Percentiles rank a stretch among this genome's conserved stretches.
These are phyloP conservation scores for Ceratothoa steindachneri DNA, from an alignment of 2,888 invertebrate genomes.

Conservation along the genomic window DNA sequence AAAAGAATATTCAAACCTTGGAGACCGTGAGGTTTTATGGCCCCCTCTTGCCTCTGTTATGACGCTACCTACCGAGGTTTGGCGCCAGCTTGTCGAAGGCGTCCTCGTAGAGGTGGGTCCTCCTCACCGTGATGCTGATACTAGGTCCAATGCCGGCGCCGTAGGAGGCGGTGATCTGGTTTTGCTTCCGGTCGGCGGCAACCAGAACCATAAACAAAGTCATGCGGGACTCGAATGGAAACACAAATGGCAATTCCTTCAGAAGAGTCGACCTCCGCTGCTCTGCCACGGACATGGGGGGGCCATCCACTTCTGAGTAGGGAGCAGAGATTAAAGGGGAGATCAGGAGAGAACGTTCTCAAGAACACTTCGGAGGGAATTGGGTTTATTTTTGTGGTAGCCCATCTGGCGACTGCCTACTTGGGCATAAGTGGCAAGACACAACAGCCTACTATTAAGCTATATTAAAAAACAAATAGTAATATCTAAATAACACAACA, in stretches of 20 bases:
- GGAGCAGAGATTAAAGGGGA: too few species aligned
- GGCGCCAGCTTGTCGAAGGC: conserved; percentile 88
- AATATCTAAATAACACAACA: too few species aligned
- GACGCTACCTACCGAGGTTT: conserved; percentile 78
- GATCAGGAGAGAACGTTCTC: too few species aligned
- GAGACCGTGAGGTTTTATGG: too few species aligned
- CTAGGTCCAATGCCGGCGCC: conserved; percentile 51
- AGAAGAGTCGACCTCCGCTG: conserved; percentile 59
- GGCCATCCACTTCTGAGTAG: conserved; percentile 49
- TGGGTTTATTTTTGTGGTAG: too few species aligned
- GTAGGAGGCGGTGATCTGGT: conserved; percentile 31
- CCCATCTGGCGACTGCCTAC: too few species aligned
- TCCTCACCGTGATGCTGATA: conserved; percentile 70
- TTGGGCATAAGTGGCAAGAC: too few species aligned
- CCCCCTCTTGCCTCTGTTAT: too few species aligned
- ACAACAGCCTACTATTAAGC: too few species aligned
- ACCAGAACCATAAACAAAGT: conserved; percentile 37
- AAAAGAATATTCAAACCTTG: too few species aligned
- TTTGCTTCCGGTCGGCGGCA: conserved; percentile 27
- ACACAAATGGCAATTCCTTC: conserved; percentile 88
- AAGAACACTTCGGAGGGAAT: too few species aligned
- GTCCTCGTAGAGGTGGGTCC: conserved; percentile 96
- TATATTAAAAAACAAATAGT: too few species aligned
- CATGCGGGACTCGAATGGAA: conserved; percentile 64
- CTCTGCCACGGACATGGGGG: conserved; percentile 48